Evolutionary conservation across 2,797 vertebrate genomes (phyloP), one percentile per base, ranked within the genome.

Genomic region (Lacerta bilineata): DNA sequence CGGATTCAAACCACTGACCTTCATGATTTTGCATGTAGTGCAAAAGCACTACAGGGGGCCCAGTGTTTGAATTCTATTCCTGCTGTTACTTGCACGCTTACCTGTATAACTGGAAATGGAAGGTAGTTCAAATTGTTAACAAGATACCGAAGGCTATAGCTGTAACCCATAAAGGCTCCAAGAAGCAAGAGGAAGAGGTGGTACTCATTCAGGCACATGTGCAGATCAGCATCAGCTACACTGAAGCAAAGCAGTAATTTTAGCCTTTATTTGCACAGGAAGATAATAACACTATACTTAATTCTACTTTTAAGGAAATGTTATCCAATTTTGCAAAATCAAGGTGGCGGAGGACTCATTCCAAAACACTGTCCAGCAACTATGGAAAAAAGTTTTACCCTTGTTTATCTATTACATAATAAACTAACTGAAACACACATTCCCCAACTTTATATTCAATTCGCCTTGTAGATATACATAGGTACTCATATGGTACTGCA

Each of bases 81-180:
- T 27, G 86, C 78, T 84, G 1, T 13, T 46, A 2, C 36, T 87
- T 87, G 59, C 41, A 2, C 0, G 82, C 94, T 95, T 96, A 99
- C 99, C 98, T 99, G 98, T 94, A 99, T 97, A 75, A 97, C 94
- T 86, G 98, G 98, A 93, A 99, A 99, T 1, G 98, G 97, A 72
- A 99, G 96, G 88, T 98, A 99, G 95, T 98, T 98, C 97, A 98
- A 98, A 94, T 99, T 99, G 94, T 98, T 97, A 91, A 98, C 96
- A 90, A 99, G 97, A 88, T 98, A 99, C 55, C 97, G 95, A 76
- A 99, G 97, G 92, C 98, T 98, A 46, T 99, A 98, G 91, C 97
- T 98, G 87, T 98, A 98, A 85, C 99, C 99, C 93, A 98, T 96
- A 92, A 99, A 99, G 83, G 97, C 98, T 95, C 99, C 99, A 64